Evolutionary conservation across 2,113 vertebrate species (phyloP).

Genomic region (Nycticorax nycticorax): DNA sequence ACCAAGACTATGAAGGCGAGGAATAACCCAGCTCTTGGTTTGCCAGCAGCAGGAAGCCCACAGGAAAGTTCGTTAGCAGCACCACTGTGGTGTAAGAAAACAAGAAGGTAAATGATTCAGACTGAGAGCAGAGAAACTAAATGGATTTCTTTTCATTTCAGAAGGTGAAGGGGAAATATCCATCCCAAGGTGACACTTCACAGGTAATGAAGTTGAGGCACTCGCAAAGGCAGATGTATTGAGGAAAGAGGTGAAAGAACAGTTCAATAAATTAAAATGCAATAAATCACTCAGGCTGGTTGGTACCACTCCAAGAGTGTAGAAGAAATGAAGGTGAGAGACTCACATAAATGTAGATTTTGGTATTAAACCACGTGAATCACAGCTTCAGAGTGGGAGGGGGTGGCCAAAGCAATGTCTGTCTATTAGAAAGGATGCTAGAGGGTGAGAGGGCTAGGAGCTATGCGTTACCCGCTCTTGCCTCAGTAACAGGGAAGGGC

Average conservation of each 20-base stretch:
- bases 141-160: slow-evolving; percentile 7
- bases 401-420: neutral
- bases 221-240: neutral
- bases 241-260: slow-evolving; percentile 24
- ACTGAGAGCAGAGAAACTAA: neutral
- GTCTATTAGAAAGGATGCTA: neutral
- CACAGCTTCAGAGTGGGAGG: neutral
- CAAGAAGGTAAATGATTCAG: neutral
- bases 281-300: slow-evolving; percentile 13
- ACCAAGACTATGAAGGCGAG: neutral
- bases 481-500: neutral
- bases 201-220: neutral
- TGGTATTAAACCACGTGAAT: neutral
- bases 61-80: neutral
- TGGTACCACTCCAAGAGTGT: neutral
- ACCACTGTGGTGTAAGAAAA: neutral
- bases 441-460: neutral
- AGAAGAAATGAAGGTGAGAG: slow-evolving; percentile 1
- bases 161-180: slow-evolving; percentile 44
- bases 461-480: neutral
- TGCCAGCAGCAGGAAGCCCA: neutral
- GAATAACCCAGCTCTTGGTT: neutral
- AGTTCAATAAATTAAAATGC: slow-evolving; percentile 50
- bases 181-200: slow-evolving; percentile 46
- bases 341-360: neutral